Evolutionary conservation across 2,888 invertebrate species (phyloP), one percentile per base, ranked within the genome.

Genomic region (Perizoma flavofasciatum): DNA sequence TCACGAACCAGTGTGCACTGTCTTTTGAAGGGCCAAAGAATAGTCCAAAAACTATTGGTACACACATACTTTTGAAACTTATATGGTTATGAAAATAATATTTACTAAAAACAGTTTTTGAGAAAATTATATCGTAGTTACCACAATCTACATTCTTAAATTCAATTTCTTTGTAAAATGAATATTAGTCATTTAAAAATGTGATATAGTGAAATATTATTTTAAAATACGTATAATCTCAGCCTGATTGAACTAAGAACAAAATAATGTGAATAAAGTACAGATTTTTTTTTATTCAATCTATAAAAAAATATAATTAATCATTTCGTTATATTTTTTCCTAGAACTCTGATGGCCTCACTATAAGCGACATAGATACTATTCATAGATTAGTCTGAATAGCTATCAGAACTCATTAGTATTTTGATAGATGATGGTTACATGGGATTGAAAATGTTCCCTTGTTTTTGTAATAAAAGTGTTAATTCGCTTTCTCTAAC

Each of bases 141-240:
- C 22, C 22, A 22, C 22, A 22, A 22, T 22, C 22, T 22, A 22
- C 2, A 7, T 5, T 53, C 40, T 33, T 10, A 5, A 37, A 22
- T 39, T 37, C 37, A 22, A 44, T 53, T 39, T 39, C n/a, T 40
- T 47, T 50, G 37, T 49, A 35, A 22, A 9, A 44, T 22, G 9
- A 11, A 11, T 11, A 44, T 44, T 43, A 62, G 58, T 62, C 60
- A 67, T 67, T 50, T 58, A 33, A 59, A 59, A 55, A 61, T 63
- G 61, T 62, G 63, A 63, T 65, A 60, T 59, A 60, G 48, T 55
- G 61, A 65, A 55, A 66, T 47, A 52, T 63, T 52, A 61, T 60
- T 39, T 52, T 44, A 52, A 52, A 52, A 53, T 49, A 40, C 39
- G 11, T n/a, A 41, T 50, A 11, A 56, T 47, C 47, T 39, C 44